These are phyloP conservation scores for Psittacula derbiana DNA, from an alignment of 2,797 vertebrate genomes.

Conservation along the genomic window DNA sequence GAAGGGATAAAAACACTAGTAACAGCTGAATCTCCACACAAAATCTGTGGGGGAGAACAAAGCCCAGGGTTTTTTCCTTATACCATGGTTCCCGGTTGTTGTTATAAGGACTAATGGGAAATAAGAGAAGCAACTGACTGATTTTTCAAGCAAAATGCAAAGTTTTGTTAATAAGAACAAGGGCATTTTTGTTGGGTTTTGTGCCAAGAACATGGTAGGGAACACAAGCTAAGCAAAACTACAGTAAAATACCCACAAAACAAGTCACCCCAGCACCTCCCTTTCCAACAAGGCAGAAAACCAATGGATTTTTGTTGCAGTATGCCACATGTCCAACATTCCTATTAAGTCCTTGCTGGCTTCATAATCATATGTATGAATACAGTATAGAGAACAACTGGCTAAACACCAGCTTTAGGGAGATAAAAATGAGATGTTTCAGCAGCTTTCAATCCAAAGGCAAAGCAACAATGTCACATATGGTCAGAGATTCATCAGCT, in stretches of 20 bases:
- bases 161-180: neutral
- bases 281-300: neutral
- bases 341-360: neutral
- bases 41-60: accelerated
- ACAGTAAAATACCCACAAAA: neutral
- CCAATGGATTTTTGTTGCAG: neutral
- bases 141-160: neutral
- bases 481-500: neutral
- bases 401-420: neutral
- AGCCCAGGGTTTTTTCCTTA: accelerated
- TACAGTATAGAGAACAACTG: neutral
- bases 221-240: neutral
- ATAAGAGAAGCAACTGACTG: neutral
- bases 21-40: neutral
- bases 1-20: neutral
- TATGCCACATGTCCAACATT: neutral
- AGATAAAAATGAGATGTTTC: neutral
- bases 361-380: neutral
- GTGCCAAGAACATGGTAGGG: neutral
- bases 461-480: neutral
- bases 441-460: neutral
- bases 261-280: neutral
- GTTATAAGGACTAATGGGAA: neutral
- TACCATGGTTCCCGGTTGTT: neutral
- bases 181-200: neutral